Evolutionary conservation across 1,140 invertebrate species (phyloP).

Genomic region (Drosophila obscura): DNA sequence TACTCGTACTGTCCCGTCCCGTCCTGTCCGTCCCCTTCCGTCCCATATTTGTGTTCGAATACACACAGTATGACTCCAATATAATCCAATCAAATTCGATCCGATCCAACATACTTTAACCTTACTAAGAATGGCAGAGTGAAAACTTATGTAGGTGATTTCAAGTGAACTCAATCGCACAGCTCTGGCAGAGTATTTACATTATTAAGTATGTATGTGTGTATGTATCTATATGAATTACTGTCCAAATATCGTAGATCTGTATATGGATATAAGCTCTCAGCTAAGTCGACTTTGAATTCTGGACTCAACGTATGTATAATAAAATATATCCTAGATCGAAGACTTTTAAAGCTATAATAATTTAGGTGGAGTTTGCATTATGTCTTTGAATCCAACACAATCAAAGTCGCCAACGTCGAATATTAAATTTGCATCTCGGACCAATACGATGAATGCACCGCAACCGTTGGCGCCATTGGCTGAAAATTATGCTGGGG

Average conservation of each 20-base stretch:
- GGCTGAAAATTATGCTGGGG: background rate
- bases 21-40: too few relatives aligned
- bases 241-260: background rate
- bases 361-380: constrained; percentile 10
- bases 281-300: background rate
- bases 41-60: too few relatives aligned
- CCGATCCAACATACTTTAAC: too few relatives aligned
- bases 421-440: background rate
- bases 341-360: background rate
- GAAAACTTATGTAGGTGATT: too few relatives aligned
- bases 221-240: constrained; percentile 4
- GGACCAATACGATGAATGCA: constrained; percentile 17
- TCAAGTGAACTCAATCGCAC: too few relatives aligned
- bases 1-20: too few relatives aligned
- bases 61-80: too few relatives aligned
- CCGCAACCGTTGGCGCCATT: constrained; percentile 3
- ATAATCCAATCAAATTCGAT: too few relatives aligned
- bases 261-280: constrained; percentile 1
- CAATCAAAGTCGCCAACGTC: too few relatives aligned
- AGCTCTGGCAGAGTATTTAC: too few relatives aligned
- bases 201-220: background rate
- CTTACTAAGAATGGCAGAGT: too few relatives aligned
- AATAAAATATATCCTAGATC: background rate
- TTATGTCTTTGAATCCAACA: too few relatives aligned
- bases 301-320: constrained; percentile 34